A percentile compares a stretch with the other conserved stretches of the same genome.
Conservation (phyloP, 1,140 invertebrate species). For the Nasonia vitripennis region DNA sequence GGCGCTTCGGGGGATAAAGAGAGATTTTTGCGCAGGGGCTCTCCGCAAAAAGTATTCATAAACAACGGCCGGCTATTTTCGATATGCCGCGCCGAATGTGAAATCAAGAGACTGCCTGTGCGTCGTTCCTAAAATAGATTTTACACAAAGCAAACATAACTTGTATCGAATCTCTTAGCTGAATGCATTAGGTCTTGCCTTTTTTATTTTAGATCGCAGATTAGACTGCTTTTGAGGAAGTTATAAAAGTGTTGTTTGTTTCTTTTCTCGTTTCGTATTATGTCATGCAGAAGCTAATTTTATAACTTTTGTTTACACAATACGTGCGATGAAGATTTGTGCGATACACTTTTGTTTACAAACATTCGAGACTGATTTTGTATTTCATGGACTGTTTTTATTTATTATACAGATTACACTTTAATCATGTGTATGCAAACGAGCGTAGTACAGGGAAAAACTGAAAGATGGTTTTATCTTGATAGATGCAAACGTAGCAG, state of each 20-base stretch:
- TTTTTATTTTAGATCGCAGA: background rate
- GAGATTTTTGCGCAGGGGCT: background rate
- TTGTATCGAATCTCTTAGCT: conserved; percentile 4
- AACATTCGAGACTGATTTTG: background rate
- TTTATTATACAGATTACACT: background rate
- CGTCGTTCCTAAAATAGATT: conserved; percentile 46
- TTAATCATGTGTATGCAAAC: too few species aligned
- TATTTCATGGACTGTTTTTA: background rate
- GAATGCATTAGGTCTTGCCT: background rate
- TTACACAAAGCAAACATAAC: conserved; percentile 45
- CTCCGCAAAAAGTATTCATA: conserved; percentile 28
- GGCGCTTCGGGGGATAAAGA: background rate
- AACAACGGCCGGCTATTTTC: conserved; percentile 39
- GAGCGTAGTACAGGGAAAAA: too few species aligned
- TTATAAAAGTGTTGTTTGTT: background rate
- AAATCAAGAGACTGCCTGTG: conserved; percentile 27
- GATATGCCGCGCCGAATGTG: background rate
- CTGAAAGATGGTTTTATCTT: too few species aligned
- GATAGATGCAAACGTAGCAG: too few species aligned
- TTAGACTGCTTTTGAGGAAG: background rate
- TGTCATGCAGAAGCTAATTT: background rate
- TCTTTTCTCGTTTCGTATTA: conserved; percentile 4
- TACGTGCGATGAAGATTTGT: background rate
- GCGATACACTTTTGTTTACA: background rate
- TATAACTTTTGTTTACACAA: background rate